phyloP scores from a whole-genome alignment of 2,113 vertebrate species.

The Setophaga kirtlandii region DNA sequence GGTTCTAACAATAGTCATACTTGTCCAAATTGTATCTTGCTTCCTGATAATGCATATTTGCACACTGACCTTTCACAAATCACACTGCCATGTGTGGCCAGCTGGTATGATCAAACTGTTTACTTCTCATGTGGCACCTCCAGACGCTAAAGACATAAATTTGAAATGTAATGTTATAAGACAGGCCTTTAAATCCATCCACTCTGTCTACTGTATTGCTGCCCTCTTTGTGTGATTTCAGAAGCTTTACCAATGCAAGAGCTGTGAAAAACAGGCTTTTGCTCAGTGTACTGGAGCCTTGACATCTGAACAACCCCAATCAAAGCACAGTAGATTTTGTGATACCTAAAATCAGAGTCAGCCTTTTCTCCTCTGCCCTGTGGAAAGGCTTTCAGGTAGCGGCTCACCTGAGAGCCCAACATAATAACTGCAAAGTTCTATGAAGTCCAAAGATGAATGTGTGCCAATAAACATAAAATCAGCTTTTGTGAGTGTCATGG shows the following conservation, averaged over 20 bases:
- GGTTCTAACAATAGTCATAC: neutral
- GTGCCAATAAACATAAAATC: neutral
- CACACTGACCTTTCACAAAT: neutral
- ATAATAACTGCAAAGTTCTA: neutral
- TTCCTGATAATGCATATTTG: neutral
- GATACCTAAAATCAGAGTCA: neutral
- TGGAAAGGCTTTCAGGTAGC: neutral
- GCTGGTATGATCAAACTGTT: neutral
- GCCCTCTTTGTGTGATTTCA: neutral
- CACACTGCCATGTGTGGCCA: neutral
- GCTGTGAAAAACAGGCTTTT: neutral
- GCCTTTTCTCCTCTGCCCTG: neutral
- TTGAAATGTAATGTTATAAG: neutral
- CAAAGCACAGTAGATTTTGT: neutral
- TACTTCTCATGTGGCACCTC: neutral
- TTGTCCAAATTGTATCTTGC: neutral
- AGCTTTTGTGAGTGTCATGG: neutral
- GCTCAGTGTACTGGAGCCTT: neutral
- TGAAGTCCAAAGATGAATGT: neutral
- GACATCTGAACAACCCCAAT: neutral
- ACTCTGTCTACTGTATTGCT: neutral
- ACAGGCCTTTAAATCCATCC: neutral
- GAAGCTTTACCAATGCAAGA: neutral
- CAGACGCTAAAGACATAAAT: neutral
- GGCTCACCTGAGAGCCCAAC: neutral